phyloP scores from a whole-genome alignment of 2,797 vertebrate species.

The Bradypodion ventrale region DNA sequence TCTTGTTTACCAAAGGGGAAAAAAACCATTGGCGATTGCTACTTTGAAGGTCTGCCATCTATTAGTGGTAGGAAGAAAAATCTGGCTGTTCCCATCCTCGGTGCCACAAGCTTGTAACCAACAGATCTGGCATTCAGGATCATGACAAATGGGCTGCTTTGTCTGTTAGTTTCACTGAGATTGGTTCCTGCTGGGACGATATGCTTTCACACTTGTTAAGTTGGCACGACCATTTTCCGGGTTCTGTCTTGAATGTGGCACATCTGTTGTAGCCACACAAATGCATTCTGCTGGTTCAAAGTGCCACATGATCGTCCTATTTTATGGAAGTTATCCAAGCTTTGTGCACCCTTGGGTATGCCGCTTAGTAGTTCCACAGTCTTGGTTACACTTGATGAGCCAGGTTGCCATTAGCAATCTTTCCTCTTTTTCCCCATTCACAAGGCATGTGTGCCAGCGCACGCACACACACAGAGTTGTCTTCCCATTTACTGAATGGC shows the following conservation, averaged over 20 bases:
- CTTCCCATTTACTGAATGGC: slow-evolving; percentile 58
- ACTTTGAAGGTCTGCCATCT: slow-evolving; percentile 43
- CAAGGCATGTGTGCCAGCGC: slow-evolving; percentile 30
- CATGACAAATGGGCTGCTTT: slow-evolving; percentile 52
- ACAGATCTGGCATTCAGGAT: slow-evolving; percentile 56
- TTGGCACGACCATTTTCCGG: slow-evolving; percentile 65
- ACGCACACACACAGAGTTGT: slow-evolving; percentile 51
- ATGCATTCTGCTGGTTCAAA: slow-evolving; percentile 55
- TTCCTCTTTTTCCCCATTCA: slow-evolving; percentile 52
- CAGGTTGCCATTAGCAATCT: slow-evolving; percentile 68
- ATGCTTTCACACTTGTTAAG: slow-evolving; percentile 62
- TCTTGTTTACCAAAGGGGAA: slow-evolving; percentile 28
- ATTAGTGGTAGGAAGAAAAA: slow-evolving; percentile 46
- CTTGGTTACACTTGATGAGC: slow-evolving; percentile 68
- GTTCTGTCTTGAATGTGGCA: slow-evolving; percentile 60
- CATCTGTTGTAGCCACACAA: slow-evolving; percentile 63
- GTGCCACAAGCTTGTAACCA: slow-evolving; percentile 54
- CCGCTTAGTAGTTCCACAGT: slow-evolving; percentile 66
- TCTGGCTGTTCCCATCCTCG: slow-evolving; percentile 29
- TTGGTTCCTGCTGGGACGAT: slow-evolving; percentile 67
- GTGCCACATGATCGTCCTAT: slow-evolving; percentile 48
- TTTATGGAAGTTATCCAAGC: slow-evolving; percentile 65
- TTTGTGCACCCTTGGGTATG: slow-evolving; percentile 61
- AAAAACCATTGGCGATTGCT: slow-evolving; percentile 45
- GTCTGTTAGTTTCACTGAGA: slow-evolving; percentile 66